phyloP scores from a whole-genome alignment of 1,140 invertebrate species.

The Plutomurus gul region DNA sequence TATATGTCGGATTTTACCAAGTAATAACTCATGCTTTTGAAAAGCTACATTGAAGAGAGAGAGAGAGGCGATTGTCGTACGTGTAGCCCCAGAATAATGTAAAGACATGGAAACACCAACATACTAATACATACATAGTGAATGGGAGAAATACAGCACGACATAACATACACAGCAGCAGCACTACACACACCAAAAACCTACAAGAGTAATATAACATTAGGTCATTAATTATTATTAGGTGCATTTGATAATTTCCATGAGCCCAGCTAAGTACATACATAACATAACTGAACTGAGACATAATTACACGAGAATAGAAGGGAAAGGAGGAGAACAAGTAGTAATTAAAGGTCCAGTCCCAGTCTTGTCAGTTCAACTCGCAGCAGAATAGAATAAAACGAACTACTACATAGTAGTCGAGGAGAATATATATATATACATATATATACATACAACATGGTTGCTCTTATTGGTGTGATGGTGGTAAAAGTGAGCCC shows the following conservation, averaged over 20 bases:
- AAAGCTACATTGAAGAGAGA: slow-evolving; percentile 11
- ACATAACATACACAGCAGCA: background rate
- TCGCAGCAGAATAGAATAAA: slow-evolving; percentile 15
- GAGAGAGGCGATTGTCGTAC: background rate
- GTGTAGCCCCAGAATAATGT: background rate
- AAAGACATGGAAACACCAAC: background rate
- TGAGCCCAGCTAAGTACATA: slow-evolving; percentile 26
- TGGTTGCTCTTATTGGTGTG: too few relatives aligned
- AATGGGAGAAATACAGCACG: background rate
- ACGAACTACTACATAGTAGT: too few relatives aligned
- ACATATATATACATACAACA: too few relatives aligned
- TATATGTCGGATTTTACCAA: slow-evolving; percentile 16
- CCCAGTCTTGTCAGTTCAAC: background rate
- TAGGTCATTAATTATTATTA: slow-evolving; percentile 42
- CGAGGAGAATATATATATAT: too few relatives aligned
- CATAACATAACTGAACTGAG: slow-evolving; percentile 24
- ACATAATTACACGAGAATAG: slow-evolving; percentile 31
- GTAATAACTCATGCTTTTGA: slow-evolving; percentile 24
- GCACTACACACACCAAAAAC: background rate
- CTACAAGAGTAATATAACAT: slow-evolving; percentile 16
- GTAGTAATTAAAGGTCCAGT: slow-evolving; percentile 38
- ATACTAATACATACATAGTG: background rate
- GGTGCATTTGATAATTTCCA: slow-evolving; percentile 37
- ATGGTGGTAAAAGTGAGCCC: too few relatives aligned
- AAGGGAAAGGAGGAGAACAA: slow-evolving; percentile 33